Evolutionary conservation across 2,113 vertebrate species (phyloP).

Genomic region (Calyptommatus sinebrachiatus): DNA sequence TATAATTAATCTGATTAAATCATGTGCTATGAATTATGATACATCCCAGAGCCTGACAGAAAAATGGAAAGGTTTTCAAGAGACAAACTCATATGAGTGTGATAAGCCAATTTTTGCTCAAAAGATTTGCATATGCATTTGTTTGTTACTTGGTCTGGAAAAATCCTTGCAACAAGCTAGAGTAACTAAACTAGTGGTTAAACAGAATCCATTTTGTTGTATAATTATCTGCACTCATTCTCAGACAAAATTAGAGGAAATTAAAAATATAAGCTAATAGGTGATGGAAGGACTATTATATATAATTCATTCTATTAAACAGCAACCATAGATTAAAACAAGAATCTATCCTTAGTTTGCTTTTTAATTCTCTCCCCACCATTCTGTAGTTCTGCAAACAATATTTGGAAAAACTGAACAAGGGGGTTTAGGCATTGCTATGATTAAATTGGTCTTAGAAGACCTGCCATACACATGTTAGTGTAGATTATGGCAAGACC

Average conservation of each 20-base stretch:
- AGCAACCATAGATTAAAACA: background rate
- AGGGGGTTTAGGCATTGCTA: constrained; percentile 40
- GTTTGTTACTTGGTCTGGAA: background rate
- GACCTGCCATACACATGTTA: background rate
- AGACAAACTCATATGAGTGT: background rate
- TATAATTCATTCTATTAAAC: background rate
- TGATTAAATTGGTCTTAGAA: constrained; percentile 35
- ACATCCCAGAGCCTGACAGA: background rate
- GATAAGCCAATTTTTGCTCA: background rate
- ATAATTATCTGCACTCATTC: background rate
- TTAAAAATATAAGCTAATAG: background rate
- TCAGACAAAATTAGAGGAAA: background rate
- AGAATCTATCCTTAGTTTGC: background rate
- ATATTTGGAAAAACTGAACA: constrained; percentile 30
- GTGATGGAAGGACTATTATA: background rate
- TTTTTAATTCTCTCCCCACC: background rate
- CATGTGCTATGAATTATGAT: background rate
- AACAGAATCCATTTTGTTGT: background rate
- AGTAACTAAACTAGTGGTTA: background rate
- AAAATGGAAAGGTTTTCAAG: background rate
- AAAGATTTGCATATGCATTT: background rate
- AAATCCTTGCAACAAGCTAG: background rate
- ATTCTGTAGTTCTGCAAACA: constrained; percentile 1
- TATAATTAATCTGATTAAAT: background rate
- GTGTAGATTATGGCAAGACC: too few species aligned